Conservation (phyloP, 2,888 invertebrate species). For the Tipula unca region DNA sequence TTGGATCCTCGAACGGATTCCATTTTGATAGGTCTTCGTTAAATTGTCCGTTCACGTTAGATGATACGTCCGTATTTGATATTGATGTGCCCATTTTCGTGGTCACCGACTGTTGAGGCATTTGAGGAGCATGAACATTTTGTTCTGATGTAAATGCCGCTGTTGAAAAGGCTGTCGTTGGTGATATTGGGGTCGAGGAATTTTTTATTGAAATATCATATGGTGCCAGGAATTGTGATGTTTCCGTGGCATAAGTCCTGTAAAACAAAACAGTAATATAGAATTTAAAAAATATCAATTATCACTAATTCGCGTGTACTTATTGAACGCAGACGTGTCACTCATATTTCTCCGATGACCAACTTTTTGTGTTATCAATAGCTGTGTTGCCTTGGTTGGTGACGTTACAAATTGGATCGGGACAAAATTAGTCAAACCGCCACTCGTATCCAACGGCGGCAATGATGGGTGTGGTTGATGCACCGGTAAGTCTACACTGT, state of each 20-base stretch:
- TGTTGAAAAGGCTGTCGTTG: constrained; percentile 22
- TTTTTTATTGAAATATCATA: constrained; percentile 59
- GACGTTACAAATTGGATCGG: constrained; percentile 25
- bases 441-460: constrained; percentile 24
- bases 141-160: constrained; percentile 24
- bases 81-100: constrained; percentile 29
- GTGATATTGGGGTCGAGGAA: constrained; percentile 33
- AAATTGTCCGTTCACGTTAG: constrained; percentile 15
- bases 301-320: constrained; percentile 46
- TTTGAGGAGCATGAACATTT: constrained; percentile 19
- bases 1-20: constrained; percentile 74
- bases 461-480: constrained; percentile 21
- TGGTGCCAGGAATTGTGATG: constrained; percentile 63
- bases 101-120: constrained; percentile 24
- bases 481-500: constrained; percentile 26
- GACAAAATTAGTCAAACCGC: constrained; percentile 22
- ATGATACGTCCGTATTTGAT: constrained; percentile 37
- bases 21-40: constrained; percentile 56
- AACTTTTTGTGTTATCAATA: constrained; percentile 36
- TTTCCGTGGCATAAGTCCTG: constrained; percentile 65
- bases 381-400: constrained; percentile 32
- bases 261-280: constrained; percentile 27
- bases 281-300: constrained; percentile 20
- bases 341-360: constrained; percentile 74
- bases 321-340: constrained; percentile 74